Evolutionary conservation across 2,113 vertebrate species (phyloP).

Genomic region (Lophochroa leadbeateri): DNA sequence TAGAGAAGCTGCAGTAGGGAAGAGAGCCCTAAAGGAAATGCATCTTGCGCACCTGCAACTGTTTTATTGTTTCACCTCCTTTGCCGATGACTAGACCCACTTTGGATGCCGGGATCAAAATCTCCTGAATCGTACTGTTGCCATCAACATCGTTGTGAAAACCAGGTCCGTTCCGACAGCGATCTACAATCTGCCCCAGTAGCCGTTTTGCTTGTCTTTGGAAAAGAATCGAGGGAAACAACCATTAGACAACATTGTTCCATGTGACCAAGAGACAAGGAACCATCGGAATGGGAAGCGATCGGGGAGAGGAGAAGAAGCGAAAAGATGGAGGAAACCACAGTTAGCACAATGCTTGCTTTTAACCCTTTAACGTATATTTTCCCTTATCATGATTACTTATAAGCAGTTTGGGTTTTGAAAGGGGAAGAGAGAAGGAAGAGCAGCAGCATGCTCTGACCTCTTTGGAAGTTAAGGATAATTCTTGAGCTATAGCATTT

Average conservation of each 20-base stretch:
- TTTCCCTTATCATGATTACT: not conserved
- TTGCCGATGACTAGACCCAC: slow-evolving; percentile 98
- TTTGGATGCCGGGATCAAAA: slow-evolving; percentile 97
- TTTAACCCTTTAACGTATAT: not conserved
- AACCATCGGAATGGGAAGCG: slow-evolving; percentile 22
- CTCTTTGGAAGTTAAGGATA: slow-evolving; percentile 14
- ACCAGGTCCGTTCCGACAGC: slow-evolving; percentile 94
- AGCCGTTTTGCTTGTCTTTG: slow-evolving; percentile 94
- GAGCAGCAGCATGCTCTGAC: slow-evolving; percentile 58
- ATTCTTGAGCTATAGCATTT: not conserved
- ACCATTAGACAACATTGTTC: slow-evolving; percentile 39
- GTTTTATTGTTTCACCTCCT: slow-evolving; percentile 98
- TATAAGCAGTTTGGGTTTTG: not conserved
- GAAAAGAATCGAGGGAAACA: slow-evolving; percentile 67
- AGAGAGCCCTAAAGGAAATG: slow-evolving; percentile 44
- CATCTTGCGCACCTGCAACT: slow-evolving; percentile 86
- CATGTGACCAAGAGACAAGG: not conserved
- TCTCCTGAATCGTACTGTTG: slow-evolving; percentile 92
- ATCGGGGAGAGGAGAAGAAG: slow-evolving; percentile 23
- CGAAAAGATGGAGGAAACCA: slow-evolving; percentile 67
- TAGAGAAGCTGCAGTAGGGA: slow-evolving; percentile 46
- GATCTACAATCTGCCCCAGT: slow-evolving; percentile 95
- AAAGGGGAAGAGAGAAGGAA: not conserved
- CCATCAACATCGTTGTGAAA: slow-evolving; percentile 91
- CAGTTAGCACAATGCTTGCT: slow-evolving; percentile 57